Evolutionary conservation across 2,113 vertebrate species (phyloP).

Genomic region (Piaya cayana): DNA sequence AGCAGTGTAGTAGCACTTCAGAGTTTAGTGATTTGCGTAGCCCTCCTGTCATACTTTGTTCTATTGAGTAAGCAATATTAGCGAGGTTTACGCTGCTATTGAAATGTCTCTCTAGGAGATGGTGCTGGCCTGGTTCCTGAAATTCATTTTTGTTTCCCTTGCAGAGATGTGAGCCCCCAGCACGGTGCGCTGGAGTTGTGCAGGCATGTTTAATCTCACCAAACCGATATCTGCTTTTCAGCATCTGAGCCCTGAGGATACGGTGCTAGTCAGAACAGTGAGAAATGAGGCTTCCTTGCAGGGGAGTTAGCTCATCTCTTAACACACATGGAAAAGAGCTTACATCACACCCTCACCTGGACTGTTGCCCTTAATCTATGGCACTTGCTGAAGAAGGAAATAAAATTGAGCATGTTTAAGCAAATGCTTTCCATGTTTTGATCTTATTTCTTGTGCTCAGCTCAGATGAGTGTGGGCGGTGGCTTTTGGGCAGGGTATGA

Average conservation of each 20-base stretch:
- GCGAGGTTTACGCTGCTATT: not conserved
- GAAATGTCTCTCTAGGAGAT: not conserved
- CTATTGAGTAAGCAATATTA: not conserved
- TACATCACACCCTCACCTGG: slow-evolving; percentile 60
- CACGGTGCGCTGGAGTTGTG: not conserved
- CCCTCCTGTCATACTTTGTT: not conserved
- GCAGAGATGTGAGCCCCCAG: slow-evolving; percentile 26
- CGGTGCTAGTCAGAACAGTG: slow-evolving; percentile 22
- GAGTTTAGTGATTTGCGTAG: slow-evolving; percentile 16
- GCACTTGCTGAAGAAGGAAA: slow-evolving; percentile 47
- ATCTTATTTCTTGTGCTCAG: slow-evolving; percentile 3
- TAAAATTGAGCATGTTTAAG: slow-evolving; percentile 31
- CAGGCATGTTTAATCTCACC: not conserved
- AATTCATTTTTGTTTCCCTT: not conserved
- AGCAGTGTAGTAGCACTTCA: not conserved
- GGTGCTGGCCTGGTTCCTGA: slow-evolving; percentile 1
- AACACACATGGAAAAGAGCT: slow-evolving; percentile 21
- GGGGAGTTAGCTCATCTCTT: slow-evolving; percentile 19
- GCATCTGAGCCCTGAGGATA: not conserved
- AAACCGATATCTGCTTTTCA: not conserved
- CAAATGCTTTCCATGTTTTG: slow-evolving; percentile 54
- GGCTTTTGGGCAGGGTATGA: slow-evolving; percentile 12
- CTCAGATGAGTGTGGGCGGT: not conserved
- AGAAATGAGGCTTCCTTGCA: not conserved
- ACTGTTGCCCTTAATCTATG: slow-evolving; percentile 22